Conservation (phyloP, 2,797 vertebrate species). For the Crypturellus tataupa region DNA sequence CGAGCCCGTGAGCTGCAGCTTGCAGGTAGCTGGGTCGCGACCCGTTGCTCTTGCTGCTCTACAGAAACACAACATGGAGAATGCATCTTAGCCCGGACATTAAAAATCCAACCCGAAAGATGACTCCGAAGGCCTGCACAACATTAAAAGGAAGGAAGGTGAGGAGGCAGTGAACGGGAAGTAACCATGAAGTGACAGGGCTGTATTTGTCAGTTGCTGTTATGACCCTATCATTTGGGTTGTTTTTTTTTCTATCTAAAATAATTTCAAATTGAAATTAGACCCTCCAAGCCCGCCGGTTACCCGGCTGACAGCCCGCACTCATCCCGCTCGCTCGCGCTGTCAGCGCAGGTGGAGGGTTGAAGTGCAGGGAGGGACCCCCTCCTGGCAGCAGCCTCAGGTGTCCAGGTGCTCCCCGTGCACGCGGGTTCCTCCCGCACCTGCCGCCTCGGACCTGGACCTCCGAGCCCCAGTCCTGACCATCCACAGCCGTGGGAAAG, state of each 20-base stretch:
- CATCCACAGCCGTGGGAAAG: neutral
- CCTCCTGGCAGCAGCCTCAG: neutral
- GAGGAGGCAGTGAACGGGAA: neutral
- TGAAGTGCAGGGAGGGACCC: neutral
- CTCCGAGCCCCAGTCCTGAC: fast-evolving
- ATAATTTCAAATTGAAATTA: conserved; percentile 6
- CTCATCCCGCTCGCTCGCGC: fast-evolving
- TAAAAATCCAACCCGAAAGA: neutral
- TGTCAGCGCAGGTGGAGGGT: neutral
- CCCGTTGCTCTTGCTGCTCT: neutral
- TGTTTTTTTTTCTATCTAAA: neutral
- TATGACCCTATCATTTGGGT: neutral
- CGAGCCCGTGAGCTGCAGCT: neutral
- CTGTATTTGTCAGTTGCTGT: conserved; percentile 27
- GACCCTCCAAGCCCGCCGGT: neutral
- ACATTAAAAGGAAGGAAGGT: neutral
- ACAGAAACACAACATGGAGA: neutral
- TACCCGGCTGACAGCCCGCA: conserved; percentile 12
- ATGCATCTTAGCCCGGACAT: neutral
- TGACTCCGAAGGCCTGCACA: neutral
- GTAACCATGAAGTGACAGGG: neutral
- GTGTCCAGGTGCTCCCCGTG: neutral
- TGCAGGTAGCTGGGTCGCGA: neutral
- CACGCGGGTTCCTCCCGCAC: neutral
- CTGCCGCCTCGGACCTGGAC: neutral